Evolutionary conservation across 2,888 invertebrate genomes (phyloP).

Genomic region (Epinotia demarniana): DNA sequence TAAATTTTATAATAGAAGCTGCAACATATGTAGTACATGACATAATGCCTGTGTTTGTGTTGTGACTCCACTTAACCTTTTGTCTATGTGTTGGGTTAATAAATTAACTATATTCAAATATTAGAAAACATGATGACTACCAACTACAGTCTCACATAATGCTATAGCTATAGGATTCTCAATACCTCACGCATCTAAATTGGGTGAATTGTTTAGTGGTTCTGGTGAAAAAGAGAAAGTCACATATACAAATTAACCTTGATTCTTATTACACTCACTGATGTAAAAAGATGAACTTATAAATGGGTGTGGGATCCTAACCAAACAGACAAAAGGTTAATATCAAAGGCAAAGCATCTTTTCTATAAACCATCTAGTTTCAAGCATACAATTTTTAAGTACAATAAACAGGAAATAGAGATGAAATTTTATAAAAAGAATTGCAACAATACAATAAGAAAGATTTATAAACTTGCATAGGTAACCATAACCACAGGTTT

Average conservation of each 20-base stretch:
- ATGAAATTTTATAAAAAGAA: background rate
- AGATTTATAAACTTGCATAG: conserved; percentile 14
- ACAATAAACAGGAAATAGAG: background rate
- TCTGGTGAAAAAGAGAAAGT: too few species aligned
- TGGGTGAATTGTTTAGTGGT: too few species aligned
- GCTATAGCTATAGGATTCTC: too few species aligned
- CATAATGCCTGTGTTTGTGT: background rate
- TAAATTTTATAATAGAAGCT: background rate
- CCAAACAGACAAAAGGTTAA: background rate
- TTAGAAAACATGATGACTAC: too few species aligned
- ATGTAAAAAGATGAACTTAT: too few species aligned
- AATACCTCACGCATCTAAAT: too few species aligned
- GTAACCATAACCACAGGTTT: background rate
- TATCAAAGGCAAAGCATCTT: background rate
- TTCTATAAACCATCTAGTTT: conserved; percentile 19
- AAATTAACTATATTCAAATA: too few species aligned
- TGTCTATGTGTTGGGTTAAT: too few species aligned
- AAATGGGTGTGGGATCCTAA: too few species aligned
- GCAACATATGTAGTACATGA: background rate
- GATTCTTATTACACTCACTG: too few species aligned
- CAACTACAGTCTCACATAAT: too few species aligned
- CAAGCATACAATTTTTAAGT: conserved; percentile 12
- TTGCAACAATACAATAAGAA: background rate
- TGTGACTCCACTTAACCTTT: background rate
- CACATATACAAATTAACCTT: too few species aligned